Conservation (phyloP, 2,113 vertebrate genomes). For the Chascanopsetta lugubris region DNA sequence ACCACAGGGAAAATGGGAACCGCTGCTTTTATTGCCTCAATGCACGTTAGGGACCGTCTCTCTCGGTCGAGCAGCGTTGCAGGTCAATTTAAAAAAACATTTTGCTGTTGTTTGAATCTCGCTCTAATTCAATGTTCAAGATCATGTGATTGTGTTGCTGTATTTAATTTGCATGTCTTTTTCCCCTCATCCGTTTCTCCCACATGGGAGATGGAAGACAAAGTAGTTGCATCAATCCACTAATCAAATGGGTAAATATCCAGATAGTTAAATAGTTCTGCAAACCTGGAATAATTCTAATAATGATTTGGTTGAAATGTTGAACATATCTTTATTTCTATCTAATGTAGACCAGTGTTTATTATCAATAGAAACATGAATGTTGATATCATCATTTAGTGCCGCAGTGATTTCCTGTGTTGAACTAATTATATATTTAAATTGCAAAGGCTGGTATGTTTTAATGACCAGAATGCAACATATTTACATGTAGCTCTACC, state of each 20-base stretch:
- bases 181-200: background rate
- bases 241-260: background rate
- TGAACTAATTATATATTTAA: too few species aligned
- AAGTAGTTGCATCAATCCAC: background rate
- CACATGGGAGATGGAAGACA: background rate
- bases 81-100: conserved; percentile 15
- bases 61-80: conserved; percentile 11
- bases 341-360: too few species aligned
- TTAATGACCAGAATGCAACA: too few species aligned
- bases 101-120: background rate
- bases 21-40: conserved; percentile 45
- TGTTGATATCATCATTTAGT: background rate
- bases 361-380: too few species aligned
- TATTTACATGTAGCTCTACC: too few species aligned
- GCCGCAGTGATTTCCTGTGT: too few species aligned
- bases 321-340: too few species aligned
- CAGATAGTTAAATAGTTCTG: background rate
- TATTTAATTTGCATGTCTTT: background rate
- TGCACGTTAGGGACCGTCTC: conserved; percentile 4
- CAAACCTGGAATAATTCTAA: background rate
- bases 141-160: background rate
- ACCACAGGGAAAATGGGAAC: conserved; percentile 49
- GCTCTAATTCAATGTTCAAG: background rate
- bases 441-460: too few species aligned
- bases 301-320: too few species aligned